These are phyloP conservation scores for Hypomecis punctinalis DNA, from an alignment of 2,888 invertebrate species.

Conservation along the genomic window DNA sequence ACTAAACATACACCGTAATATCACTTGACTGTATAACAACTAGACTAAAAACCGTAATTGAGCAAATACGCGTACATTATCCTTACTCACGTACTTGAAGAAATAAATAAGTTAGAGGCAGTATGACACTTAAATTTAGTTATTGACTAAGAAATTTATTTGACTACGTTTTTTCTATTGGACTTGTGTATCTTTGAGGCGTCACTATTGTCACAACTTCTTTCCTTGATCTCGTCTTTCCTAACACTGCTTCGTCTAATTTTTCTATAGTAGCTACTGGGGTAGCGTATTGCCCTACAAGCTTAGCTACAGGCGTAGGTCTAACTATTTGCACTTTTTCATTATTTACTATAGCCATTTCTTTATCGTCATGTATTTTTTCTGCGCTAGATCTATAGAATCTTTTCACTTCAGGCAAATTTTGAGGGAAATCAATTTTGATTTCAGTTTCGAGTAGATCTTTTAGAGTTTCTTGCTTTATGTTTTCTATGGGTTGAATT, in stretches of 20 bases:
- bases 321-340: constrained; percentile 75
- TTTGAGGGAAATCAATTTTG: constrained; percentile 55
- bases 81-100: constrained; percentile 40
- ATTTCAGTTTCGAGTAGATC: constrained; percentile 64
- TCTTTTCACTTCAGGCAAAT: constrained; percentile 63
- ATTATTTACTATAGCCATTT: constrained; percentile 69
- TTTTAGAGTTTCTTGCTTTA: constrained; percentile 63
- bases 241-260: constrained; percentile 75
- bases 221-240: constrained; percentile 64
- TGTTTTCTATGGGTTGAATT: constrained; percentile 59
- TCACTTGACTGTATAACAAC: constrained; percentile 81
- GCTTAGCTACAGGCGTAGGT: constrained; percentile 63
- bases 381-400: constrained; percentile 78
- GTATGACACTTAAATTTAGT: constrained; percentile 74
- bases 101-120: constrained; percentile 44
- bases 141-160: constrained; percentile 70
- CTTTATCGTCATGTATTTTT: constrained; percentile 55
- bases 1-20: constrained; percentile 83
- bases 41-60: constrained; percentile 65
- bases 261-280: constrained; percentile 67
- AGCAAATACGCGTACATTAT: constrained; percentile 67
- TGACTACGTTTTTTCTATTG: constrained; percentile 64
- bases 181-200: constrained; percentile 50
- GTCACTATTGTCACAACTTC: constrained; percentile 58
- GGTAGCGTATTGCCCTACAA: constrained; percentile 66